phyloP scores from a whole-genome alignment of 2,888 invertebrate genomes.

The Boloria euphrosyne region DNA sequence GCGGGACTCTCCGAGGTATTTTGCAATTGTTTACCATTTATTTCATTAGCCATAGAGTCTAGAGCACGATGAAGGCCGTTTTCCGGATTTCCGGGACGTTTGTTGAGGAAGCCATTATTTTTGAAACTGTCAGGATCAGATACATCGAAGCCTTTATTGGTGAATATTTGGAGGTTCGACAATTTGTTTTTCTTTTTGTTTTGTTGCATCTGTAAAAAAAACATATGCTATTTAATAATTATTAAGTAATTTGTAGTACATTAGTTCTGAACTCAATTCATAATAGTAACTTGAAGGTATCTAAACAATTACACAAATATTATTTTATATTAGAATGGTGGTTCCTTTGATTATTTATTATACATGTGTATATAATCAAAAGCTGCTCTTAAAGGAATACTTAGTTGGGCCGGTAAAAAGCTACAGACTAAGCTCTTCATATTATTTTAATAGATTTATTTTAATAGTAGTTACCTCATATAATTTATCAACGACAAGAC shows the following conservation, averaged over 20 bases:
- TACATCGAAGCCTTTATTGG: constrained; percentile 57
- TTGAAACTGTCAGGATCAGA: constrained; percentile 44
- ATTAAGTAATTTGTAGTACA: no score
- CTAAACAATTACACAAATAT: no score
- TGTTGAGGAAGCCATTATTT: constrained; percentile 64
- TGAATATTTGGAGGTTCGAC: constrained; percentile 53
- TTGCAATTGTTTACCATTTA: constrained; percentile 46
- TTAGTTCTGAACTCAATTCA: no score
- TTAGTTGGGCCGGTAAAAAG: no score
- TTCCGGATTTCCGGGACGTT: constrained; percentile 60
- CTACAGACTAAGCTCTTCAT: no score
- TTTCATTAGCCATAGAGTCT: constrained; percentile 63
- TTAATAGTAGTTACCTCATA: constrained; percentile 61
- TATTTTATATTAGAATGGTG: no score
- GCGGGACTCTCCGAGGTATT: constrained; percentile 27
- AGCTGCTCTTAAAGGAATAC: no score
- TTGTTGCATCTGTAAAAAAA: constrained; percentile 29
- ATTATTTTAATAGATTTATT: no score
- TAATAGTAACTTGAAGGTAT: no score
- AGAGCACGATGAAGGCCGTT: constrained; percentile 64
- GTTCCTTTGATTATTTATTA: no score
- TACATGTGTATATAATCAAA: no score
- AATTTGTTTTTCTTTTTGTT: constrained; percentile 43
- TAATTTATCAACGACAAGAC: constrained; percentile 72
- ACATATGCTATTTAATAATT: not conserved